A percentile compares a stretch with the other conserved stretches of the same genome.
Evolutionary conservation across 2,888 invertebrate species (phyloP).

Genomic region (Leucophenga montana): DNA sequence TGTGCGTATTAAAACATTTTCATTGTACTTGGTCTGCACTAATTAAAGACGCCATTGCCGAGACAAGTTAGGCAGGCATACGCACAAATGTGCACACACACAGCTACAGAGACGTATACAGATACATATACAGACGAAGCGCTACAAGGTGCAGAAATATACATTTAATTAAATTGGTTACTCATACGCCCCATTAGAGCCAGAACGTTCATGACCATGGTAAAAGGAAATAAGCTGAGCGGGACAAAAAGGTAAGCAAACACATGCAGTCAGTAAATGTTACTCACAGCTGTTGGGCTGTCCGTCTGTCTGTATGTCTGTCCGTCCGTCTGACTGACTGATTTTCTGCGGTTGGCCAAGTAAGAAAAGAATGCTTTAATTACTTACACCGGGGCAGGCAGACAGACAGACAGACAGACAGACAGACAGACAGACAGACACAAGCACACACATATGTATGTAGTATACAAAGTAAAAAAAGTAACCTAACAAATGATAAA

Average conservation of each 20-base stretch:
- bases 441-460: neutral
- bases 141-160: constrained; percentile 15
- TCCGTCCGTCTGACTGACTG: neutral
- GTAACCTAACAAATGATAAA: constrained; percentile 1
- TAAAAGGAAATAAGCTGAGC: neutral
- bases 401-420: neutral
- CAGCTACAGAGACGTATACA: neutral
- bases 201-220: neutral
- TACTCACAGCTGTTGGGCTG: neutral
- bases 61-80: neutral
- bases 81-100: neutral
- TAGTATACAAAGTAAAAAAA: neutral
- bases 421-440: neutral
- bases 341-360: neutral
- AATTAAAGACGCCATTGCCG: constrained; percentile 1
- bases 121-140: neutral
- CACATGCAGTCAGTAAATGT: neutral
- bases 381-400: neutral
- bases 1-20: constrained; percentile 19
- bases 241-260: neutral
- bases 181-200: constrained; percentile 13
- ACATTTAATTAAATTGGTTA: constrained; percentile 23
- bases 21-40: constrained; percentile 19
- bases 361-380: constrained; percentile 7
- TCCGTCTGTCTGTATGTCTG: neutral